Conservation (phyloP, 1,140 invertebrate genomes). For the Anastrepha obliqua region DNA sequence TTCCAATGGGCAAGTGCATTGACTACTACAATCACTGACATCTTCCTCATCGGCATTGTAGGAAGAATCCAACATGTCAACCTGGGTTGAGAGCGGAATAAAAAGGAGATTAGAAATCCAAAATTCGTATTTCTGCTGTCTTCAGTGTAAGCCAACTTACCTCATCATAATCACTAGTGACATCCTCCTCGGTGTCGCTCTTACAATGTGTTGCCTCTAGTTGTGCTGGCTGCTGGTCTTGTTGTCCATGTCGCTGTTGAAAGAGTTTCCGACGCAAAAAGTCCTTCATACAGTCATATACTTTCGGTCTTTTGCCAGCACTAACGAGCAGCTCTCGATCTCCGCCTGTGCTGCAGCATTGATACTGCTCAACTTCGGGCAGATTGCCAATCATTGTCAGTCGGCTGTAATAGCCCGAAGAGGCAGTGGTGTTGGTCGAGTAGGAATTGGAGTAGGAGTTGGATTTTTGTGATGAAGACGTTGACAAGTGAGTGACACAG, state of each 20-base stretch:
- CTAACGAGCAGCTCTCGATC: conserved; percentile 52
- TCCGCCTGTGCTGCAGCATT: background rate
- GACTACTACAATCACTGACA: conserved; percentile 62
- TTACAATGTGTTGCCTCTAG: conserved; percentile 21
- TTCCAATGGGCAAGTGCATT: conserved; percentile 61
- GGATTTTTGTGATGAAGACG: conserved; percentile 53
- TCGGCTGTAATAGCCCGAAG: conserved; percentile 39
- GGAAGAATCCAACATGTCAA: conserved; percentile 71
- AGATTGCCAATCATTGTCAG: background rate
- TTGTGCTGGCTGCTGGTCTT: conserved; percentile 55
- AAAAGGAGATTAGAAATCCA: conserved; percentile 28
- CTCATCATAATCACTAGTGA: conserved; percentile 71
- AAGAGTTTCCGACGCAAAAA: conserved; percentile 70
- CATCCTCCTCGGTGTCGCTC: conserved; percentile 57
- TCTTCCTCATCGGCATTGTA: conserved; percentile 70
- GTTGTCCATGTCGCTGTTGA: conserved; percentile 60
- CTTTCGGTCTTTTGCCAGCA: conserved; percentile 62
- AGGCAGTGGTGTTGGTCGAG: conserved; percentile 1
- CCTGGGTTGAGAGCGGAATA: conserved; percentile 57
- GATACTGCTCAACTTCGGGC: background rate
- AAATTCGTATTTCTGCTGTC: background rate
- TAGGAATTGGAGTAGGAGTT: conserved; percentile 23
- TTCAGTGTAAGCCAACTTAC: conserved; percentile 60
- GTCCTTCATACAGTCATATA: conserved; percentile 71
- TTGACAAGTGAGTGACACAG: conserved; percentile 52